phyloP scores from a whole-genome alignment of 2,888 invertebrate genomes.

The Globia sparganii region DNA sequence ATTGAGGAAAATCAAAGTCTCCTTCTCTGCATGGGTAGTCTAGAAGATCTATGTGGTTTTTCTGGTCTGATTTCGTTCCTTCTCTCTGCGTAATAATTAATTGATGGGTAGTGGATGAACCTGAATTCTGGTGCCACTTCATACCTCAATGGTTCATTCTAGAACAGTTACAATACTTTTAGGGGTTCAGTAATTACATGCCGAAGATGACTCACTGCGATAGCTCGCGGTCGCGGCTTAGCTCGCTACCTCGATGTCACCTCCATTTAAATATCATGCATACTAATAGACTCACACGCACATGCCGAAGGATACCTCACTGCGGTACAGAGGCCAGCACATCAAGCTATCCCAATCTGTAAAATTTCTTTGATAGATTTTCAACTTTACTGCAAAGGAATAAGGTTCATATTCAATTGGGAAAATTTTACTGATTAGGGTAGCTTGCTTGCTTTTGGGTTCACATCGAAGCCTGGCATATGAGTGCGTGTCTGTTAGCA shows the following conservation, averaged over 20 bases:
- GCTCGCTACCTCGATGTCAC: neutral
- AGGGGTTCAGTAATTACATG: neutral
- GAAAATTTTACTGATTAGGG: too few species aligned
- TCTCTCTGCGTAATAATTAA: constrained; percentile 39
- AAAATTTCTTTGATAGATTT: too few species aligned
- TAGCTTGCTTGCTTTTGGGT: too few species aligned
- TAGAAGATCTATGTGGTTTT: constrained; percentile 20
- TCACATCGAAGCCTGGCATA: too few species aligned
- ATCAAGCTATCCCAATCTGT: too few species aligned
- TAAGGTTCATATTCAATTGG: too few species aligned
- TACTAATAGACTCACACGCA: too few species aligned
- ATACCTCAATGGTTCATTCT: constrained; percentile 58
- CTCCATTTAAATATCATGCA: too few species aligned
- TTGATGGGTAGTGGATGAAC: constrained; percentile 75
- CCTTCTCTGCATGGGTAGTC: neutral
- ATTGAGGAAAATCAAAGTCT: constrained; percentile 7
- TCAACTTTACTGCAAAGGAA: too few species aligned
- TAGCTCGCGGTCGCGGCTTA: neutral
- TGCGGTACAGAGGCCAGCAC: too few species aligned
- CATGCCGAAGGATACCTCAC: too few species aligned
- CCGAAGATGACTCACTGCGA: neutral
- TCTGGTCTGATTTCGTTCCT: neutral
- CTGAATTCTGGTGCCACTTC: constrained; percentile 72
- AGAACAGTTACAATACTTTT: constrained; percentile 32
- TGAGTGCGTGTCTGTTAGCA: too few species aligned